A percentile compares a stretch with the other conserved stretches of the same genome.
Conservation (phyloP, 2,797 vertebrate species). For the Neoniphon sammara region DNA sequence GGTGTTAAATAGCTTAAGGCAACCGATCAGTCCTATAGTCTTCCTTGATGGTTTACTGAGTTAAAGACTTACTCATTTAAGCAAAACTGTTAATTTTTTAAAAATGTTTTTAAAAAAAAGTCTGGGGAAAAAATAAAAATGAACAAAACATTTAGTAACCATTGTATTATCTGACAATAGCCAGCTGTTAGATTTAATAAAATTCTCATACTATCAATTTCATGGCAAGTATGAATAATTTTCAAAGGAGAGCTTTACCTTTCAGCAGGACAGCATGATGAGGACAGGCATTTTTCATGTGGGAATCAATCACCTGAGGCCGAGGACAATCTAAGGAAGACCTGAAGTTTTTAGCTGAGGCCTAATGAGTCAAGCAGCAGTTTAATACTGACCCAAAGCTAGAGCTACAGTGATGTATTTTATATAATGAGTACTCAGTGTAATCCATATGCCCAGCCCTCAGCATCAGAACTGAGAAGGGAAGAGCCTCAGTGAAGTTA, state of each 20-base stretch:
- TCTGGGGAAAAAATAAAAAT: too few relatives aligned
- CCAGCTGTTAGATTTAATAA: not conserved
- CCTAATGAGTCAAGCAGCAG: not conserved
- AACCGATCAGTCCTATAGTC: not conserved
- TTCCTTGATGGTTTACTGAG: not conserved
- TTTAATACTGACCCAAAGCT: not conserved
- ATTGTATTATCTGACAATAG: not conserved
- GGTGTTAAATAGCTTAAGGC: not conserved
- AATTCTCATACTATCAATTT: not conserved
- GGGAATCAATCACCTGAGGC: not conserved
- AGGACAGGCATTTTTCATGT: not conserved
- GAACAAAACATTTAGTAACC: too few relatives aligned
- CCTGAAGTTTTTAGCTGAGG: not conserved
- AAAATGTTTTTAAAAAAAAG: too few relatives aligned
- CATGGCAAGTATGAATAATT: not conserved
- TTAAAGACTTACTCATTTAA: too few relatives aligned
- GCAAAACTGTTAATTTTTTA: too few relatives aligned
- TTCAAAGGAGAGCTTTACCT: conserved; percentile 25
- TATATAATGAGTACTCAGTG: not conserved
- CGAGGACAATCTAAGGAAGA: not conserved
- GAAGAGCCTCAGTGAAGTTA: not conserved
- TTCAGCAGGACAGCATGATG: conserved; percentile 1
- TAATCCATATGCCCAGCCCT: not conserved
- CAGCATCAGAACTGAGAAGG: not conserved
- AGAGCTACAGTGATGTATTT: not conserved